Conservation (phyloP, 2,797 vertebrate genomes). For the Falco rusticolus region DNA sequence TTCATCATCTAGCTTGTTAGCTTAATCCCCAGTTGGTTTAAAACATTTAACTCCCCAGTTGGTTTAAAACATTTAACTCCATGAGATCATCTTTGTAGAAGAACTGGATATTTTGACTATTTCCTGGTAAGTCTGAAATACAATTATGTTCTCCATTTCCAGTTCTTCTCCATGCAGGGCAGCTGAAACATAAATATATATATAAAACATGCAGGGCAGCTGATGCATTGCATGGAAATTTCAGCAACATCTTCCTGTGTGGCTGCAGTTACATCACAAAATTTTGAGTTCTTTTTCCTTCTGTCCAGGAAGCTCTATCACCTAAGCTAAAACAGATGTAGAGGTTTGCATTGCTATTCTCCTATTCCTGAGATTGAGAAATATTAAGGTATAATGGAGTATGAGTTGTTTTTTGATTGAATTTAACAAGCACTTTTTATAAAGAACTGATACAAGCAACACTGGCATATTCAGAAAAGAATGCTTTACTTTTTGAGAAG, state of each 20-base stretch:
- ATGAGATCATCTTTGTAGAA: background rate
- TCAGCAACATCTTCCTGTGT: background rate
- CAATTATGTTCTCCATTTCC: background rate
- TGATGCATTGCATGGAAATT: background rate
- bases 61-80: background rate
- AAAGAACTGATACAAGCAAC: background rate
- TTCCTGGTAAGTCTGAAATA: background rate
- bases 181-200: background rate
- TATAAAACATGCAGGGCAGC: background rate
- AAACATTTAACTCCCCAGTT: background rate
- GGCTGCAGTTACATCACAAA: background rate
- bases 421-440: background rate
- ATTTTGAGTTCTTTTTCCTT: background rate
- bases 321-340: background rate
- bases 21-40: background rate
- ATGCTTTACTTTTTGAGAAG: background rate
- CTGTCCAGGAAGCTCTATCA: background rate
- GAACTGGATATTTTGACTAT: background rate
- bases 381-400: background rate
- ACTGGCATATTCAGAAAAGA: background rate
- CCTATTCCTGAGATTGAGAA: background rate
- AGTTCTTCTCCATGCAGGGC: background rate
- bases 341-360: background rate
- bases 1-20: background rate
- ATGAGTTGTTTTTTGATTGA: background rate